A percentile compares a stretch with the other conserved stretches of the same genome.
These are phyloP conservation scores for Halcyon badia DNA, from an alignment of 2,797 vertebrate species.

Conservation along the genomic window DNA sequence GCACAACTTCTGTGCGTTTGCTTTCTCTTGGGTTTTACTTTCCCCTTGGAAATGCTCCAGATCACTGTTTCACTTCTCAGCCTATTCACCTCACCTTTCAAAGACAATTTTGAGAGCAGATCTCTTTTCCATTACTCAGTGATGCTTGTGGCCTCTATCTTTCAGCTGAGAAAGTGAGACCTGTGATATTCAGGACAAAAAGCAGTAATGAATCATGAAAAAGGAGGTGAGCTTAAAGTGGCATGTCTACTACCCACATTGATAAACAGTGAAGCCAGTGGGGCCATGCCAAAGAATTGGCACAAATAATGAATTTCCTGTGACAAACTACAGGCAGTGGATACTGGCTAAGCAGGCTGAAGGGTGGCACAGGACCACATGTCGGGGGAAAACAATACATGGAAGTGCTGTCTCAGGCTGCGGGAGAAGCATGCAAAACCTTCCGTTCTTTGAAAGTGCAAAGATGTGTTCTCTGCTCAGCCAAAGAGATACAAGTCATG, in stretches of 20 bases:
- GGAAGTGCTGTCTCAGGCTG: not conserved
- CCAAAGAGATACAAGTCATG: not conserved
- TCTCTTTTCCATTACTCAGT: not conserved
- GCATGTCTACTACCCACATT: not conserved
- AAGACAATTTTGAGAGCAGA: not conserved
- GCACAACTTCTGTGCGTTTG: not conserved
- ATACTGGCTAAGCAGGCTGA: not conserved
- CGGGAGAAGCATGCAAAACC: not conserved
- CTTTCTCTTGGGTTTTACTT: constrained; percentile 16
- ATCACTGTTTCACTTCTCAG: not conserved
- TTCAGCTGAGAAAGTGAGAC: not conserved
- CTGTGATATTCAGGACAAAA: not conserved
- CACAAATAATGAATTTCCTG: not conserved
- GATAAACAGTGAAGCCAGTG: not conserved
- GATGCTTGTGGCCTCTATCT: not conserved
- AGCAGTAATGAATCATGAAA: not conserved
- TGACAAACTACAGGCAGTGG: not conserved
- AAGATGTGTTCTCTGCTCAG: not conserved
- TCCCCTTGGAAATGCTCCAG: not conserved
- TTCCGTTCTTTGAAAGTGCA: not conserved
- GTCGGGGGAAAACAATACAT: not conserved
- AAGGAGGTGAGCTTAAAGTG: not conserved
- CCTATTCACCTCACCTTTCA: not conserved
- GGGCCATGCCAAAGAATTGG: not conserved
- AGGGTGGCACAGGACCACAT: not conserved